Evolutionary conservation across 2,113 vertebrate genomes (phyloP), one percentile per base, ranked within the genome.

Genomic region (Saccopteryx leptura): DNA sequence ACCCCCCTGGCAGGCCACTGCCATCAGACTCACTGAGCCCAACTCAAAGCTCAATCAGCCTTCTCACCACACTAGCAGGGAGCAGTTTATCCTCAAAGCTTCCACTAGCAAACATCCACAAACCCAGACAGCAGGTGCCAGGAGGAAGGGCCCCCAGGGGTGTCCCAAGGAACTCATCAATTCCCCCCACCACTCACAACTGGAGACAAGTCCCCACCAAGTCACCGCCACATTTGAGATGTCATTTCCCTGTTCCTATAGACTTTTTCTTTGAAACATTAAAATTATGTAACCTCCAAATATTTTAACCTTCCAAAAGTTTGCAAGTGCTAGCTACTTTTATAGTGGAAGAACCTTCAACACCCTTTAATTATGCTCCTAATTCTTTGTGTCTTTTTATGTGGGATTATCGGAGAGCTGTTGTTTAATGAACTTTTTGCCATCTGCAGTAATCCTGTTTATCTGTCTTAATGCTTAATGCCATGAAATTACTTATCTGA

Each of bases 11-110:
- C 33, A 50, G 69, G 26, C 46, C 50, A 5, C 28, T 24, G n/a
- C 52, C 54, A 31, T 90, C 56, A 83, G 88, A 50, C 21, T 63
- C 65, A 21, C 82, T 48, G 48, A 89, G 26, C 33, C 56, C 85
- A 78, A 88, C 4, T 17, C 0, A 0, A 74, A 65, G 46, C 50
- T 74, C 76, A 60, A 95, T 78, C 76, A 82, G 46, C 71, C 68
- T 69, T 92, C 90, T 95, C 81, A 52, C 78, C 93, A 95, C 95
- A 92, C 91, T 83, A 95, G 66, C 88, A 54, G 82, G 91, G 21
- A 93, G 39, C 72, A 76, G 54, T 91, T 81, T 50, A 72, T 46
- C 61, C 83, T 68, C 84, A 90, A n/a, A 93, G 92, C 79, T 86
- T 80, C 63, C 5, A 0, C 68, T 14, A 76, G 31, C 58, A 86